phyloP scores from a whole-genome alignment of 1,140 invertebrate species.

The Diachasma alloeum region DNA sequence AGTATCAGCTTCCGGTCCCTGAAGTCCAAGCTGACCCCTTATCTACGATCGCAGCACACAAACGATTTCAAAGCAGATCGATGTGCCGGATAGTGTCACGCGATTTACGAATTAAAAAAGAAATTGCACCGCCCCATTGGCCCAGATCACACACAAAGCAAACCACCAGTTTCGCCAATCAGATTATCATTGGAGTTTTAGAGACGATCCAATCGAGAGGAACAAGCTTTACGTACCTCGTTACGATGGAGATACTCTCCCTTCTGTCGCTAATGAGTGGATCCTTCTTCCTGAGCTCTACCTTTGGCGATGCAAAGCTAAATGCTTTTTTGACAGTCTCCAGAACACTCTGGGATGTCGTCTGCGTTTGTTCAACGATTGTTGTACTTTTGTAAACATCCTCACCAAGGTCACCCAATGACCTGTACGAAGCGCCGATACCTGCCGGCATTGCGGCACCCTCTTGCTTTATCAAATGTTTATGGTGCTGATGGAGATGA shows the following conservation, averaged over 20 bases:
- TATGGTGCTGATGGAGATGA: slow-evolving; percentile 8
- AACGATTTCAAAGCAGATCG: neutral
- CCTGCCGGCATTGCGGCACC: slow-evolving; percentile 67
- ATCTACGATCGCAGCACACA: slow-evolving; percentile 21
- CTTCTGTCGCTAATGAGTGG: slow-evolving; percentile 63
- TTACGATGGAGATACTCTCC: slow-evolving; percentile 63
- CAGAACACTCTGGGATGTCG: slow-evolving; percentile 64
- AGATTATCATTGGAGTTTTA: neutral
- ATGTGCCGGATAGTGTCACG: neutral
- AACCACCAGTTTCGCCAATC: neutral
- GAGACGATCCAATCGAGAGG: neutral
- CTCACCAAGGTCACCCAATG: slow-evolving; percentile 68
- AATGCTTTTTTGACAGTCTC: slow-evolving; percentile 73
- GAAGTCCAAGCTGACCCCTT: slow-evolving; percentile 30
- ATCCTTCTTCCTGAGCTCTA: slow-evolving; percentile 65
- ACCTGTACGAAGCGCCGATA: slow-evolving; percentile 71
- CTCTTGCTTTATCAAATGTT: slow-evolving; percentile 6
- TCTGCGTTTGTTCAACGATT: slow-evolving; percentile 66
- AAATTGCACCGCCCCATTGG: neutral
- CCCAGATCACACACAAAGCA: neutral
- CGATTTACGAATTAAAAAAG: neutral
- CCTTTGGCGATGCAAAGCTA: slow-evolving; percentile 65
- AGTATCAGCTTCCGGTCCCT: slow-evolving; percentile 49
- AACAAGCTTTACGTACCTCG: slow-evolving; percentile 62
- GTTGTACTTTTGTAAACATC: slow-evolving; percentile 74